phyloP scores from a whole-genome alignment of 2,113 vertebrate genomes.

The Paramisgurnus dabryanus region DNA sequence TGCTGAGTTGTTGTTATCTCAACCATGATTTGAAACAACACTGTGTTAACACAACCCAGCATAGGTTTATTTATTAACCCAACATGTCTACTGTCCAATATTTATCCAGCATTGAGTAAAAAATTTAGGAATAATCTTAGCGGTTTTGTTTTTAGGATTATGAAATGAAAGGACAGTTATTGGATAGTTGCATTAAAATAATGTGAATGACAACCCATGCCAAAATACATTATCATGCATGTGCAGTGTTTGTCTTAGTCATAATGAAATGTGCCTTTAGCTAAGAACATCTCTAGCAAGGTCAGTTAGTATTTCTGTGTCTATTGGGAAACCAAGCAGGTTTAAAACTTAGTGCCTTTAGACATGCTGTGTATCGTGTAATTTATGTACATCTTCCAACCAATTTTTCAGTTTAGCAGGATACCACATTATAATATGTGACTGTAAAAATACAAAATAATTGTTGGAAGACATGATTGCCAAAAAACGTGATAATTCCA shows the following conservation, averaged over 20 bases:
- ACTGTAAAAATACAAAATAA: too few relatives aligned
- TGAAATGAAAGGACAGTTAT: neutral
- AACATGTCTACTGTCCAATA: too few relatives aligned
- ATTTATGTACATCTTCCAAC: neutral
- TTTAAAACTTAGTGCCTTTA: constrained; percentile 10
- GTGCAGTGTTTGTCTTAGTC: constrained; percentile 2
- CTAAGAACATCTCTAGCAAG: neutral
- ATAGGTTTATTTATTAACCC: too few relatives aligned
- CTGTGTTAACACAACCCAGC: too few relatives aligned
- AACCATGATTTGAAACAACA: too few relatives aligned
- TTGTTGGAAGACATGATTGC: too few relatives aligned
- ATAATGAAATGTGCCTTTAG: constrained; percentile 28
- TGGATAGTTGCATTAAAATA: neutral
- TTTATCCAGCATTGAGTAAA: too few relatives aligned
- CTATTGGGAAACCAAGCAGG: neutral
- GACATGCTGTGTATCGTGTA: constrained; percentile 17
- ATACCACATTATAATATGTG: too few relatives aligned
- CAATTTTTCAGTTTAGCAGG: neutral
- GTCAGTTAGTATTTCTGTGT: neutral
- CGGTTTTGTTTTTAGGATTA: neutral
- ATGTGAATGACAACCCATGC: neutral
- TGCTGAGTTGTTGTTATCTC: too few relatives aligned
- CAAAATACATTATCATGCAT: neutral
- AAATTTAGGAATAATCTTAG: neutral
- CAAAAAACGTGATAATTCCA: too few relatives aligned